Percentiles rank a stretch among this genome's conserved stretches.
phyloP scores from a whole-genome alignment of 1,140 invertebrate genomes.

The Eumeta japonica region DNA sequence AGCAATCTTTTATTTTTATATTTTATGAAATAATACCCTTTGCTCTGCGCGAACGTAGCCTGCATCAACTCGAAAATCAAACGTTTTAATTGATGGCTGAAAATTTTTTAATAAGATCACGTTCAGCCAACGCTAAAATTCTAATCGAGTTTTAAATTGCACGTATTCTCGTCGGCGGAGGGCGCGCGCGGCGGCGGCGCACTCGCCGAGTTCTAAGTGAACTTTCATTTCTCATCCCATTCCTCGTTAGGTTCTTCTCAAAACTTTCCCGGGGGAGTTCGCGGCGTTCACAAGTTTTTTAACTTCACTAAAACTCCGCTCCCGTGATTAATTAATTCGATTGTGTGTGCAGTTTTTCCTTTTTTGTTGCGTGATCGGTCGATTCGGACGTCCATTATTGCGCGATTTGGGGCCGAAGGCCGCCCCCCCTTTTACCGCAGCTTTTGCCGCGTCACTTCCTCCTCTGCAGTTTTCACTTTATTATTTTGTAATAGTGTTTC shows the following conservation, averaged over 20 bases:
- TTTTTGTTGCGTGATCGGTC: conserved; percentile 29
- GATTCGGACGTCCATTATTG: conserved; percentile 38
- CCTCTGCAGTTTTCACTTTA: conserved; percentile 27
- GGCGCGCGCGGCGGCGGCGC: conserved; percentile 17
- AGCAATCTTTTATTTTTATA: too few relatives aligned
- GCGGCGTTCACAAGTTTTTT: conserved; percentile 40
- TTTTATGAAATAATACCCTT: too few relatives aligned
- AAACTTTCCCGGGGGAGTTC: conserved; percentile 42
- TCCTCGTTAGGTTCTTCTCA: conserved; percentile 54
- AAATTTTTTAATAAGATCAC: conserved; percentile 36
- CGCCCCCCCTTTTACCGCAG: too few relatives aligned
- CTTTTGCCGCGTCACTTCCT: conserved; percentile 39
- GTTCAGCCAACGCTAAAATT: conserved; percentile 42
- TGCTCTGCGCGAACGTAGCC: too few relatives aligned
- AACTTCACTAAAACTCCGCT: conserved; percentile 40
- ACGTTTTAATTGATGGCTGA: too few relatives aligned
- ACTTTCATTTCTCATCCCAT: conserved; percentile 50
- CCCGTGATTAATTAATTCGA: conserved; percentile 55
- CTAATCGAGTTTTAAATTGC: conserved; percentile 57
- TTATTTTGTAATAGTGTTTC: too few relatives aligned
- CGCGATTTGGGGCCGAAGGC: conserved; percentile 36
- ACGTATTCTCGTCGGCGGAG: conserved; percentile 49
- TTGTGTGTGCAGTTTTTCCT: conserved; percentile 43
- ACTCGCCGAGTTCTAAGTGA: conserved; percentile 12
- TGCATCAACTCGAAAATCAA: too few relatives aligned